Evolutionary conservation across 2,797 vertebrate species (phyloP), one percentile per base, ranked within the genome.

Genomic region (Tamandua tetradactyla): DNA sequence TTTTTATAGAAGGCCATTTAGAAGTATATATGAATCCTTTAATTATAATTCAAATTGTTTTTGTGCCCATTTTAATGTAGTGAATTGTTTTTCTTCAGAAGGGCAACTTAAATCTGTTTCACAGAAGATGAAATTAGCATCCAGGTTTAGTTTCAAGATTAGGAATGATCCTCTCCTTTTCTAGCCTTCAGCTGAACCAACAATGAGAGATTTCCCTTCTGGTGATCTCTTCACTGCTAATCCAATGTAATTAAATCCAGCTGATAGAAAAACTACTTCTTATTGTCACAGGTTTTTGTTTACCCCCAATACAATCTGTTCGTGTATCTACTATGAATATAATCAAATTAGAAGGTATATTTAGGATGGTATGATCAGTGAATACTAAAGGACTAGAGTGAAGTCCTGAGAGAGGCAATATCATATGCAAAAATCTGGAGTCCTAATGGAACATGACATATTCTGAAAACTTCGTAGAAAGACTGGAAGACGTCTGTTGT

Each of bases 221-320:
- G 52, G 59, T 59, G 68, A 62, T 72, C 79, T 93, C 78, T 91
- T 87, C 62, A 62, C 52, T 82, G 47, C 66, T 59, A 85, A 66
- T 81, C 64, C 87, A 83, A 94, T 55, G n/a, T 55, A 75, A 82
- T 96, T 75, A 94, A 94, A 91, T 87, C 47, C 76, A 85, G 78
- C 88, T 92, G 89, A 95, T 52, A 79, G 76, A 78, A 93, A 96
- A 93, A 91, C 55, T 74, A 68, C 44, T 82, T 93, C 87, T 35
- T 95, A 49, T 75, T 84, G 40, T 95, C 23, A 37, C 42, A 40
- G 40, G 89, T 69, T 89, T 62, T 81, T 15, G 6, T 92, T 78
- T 94, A 87, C 18, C 72, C 23, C n/a, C 27, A 57, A 37, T 68
- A 57, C 64, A 84, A 81, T 88, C 90, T 90, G 20, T 35, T 22